Base-by-base conservation (phyloP, 2,888 invertebrate genomes). In the Monochamus alternatus region DNA sequence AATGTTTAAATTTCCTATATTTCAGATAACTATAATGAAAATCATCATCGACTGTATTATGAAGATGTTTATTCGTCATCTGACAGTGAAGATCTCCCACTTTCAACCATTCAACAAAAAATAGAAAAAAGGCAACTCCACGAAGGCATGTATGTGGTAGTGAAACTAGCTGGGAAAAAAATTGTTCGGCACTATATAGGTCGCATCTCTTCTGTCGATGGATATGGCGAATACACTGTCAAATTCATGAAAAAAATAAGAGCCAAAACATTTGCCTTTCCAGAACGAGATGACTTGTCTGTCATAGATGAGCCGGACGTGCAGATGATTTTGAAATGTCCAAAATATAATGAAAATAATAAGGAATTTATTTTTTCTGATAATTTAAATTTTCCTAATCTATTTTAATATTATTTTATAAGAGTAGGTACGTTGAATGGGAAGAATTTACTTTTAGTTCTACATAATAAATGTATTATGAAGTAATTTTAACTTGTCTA, bases 131-230 rank as follows among this genome's bases (percentile, higher is more conserved):
- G 5, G 38, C 3, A 38, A 38, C 38, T 38, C 38, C 38, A 38
- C 5, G 38, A 38, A 38, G 38, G 38, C 38, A 38, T 38, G 38
- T 38, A 32, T n/a, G n/a, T 32, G 30, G 10, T 60, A n/a, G 60
- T 60, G 12, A 31, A 32, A 9, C 12, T 60, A 30, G 30, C 32
- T 12, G 32, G 32, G 3, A 60, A 60, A 60, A 32, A 60, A 30
- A 59, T 59, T 14, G 5, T 59, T 31, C 30, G 31, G 31, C 59
- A 59, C 31, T 59, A 59, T 60, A 32, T 60, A 60, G 38, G 9
- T 32, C 31, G n/a, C 12, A 38, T 60, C 5, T 9, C 10, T 32
- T 60, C 60, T n/a, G 12, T 31, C 5, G 60, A 60, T 32, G 32
- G 10, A 60, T 10, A 32, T 4, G n/a, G 10, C 5, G 60, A 60